phyloP scores from a whole-genome alignment of 2,888 invertebrate genomes.

The Oligia latruncula region DNA sequence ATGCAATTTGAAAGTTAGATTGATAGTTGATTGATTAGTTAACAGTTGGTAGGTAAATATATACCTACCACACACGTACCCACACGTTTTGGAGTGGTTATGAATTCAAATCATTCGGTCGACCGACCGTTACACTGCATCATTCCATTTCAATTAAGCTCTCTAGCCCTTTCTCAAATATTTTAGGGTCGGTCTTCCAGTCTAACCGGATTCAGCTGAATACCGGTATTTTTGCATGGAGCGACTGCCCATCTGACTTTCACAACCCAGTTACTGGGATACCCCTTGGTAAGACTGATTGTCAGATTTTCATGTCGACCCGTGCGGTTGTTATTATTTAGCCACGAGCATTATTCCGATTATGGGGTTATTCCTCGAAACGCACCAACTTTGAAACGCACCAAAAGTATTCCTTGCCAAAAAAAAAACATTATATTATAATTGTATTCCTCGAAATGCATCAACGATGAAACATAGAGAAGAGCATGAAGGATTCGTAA shows the following conservation, averaged over 20 bases:
- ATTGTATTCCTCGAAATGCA: no score
- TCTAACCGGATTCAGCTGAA: neutral
- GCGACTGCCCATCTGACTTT: neutral
- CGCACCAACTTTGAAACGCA: no score
- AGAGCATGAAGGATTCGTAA: no score
- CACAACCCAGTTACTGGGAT: neutral
- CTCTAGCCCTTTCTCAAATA: neutral
- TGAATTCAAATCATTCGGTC: neutral
- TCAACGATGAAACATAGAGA: no score
- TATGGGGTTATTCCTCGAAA: neutral
- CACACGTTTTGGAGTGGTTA: neutral
- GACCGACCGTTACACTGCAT: neutral
- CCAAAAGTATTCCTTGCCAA: no score
- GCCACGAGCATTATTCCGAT: neutral
- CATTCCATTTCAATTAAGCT: neutral
- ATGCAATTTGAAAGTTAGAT: conserved; percentile 37
- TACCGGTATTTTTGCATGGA: neutral
- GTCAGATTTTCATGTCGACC: neutral
- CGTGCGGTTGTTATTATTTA: neutral
- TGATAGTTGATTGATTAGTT: conserved; percentile 25
- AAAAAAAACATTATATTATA: no score
- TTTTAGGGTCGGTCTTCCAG: neutral
- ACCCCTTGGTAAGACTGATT: neutral
- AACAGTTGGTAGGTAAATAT: neutral
- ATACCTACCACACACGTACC: no score